These are phyloP conservation scores for Pseudotriccus pelzelni DNA, from an alignment of 2,797 vertebrate genomes.

Conservation along the genomic window DNA sequence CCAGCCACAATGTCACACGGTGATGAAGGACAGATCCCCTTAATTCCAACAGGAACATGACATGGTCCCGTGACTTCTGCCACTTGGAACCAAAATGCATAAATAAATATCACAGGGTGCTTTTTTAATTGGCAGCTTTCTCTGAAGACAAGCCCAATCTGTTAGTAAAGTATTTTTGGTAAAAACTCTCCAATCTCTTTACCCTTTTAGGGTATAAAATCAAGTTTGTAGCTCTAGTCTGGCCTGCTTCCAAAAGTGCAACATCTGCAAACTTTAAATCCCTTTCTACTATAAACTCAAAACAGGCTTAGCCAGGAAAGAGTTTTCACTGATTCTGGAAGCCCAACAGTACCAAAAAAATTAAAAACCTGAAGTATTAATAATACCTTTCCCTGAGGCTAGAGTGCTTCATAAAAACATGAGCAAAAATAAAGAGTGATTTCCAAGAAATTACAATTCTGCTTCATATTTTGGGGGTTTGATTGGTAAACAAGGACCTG, in stretches of 20 bases:
- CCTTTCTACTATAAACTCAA: not conserved
- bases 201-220: not conserved
- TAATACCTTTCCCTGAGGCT: not conserved
- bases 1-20: not conserved
- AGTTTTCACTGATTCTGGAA: not conserved
- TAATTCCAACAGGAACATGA: not conserved
- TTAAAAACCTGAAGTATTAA: not conserved
- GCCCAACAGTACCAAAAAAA: not conserved
- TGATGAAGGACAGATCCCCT: not conserved
- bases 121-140: not conserved
- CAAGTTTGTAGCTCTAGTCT: not conserved
- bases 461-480: not conserved
- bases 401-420: not conserved
- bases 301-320: not conserved
- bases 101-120: not conserved
- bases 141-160: not conserved
- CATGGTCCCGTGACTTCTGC: not conserved
- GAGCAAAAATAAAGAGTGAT: not conserved
- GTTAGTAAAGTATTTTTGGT: not conserved
- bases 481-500: not conserved
- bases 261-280: conserved; percentile 28
- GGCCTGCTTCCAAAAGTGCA: not conserved
- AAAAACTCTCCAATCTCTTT: not conserved
- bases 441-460: not conserved
- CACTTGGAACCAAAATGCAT: not conserved